Evolutionary conservation across 2,888 invertebrate species (phyloP).

Genomic region (Sesia bembeciformis): DNA sequence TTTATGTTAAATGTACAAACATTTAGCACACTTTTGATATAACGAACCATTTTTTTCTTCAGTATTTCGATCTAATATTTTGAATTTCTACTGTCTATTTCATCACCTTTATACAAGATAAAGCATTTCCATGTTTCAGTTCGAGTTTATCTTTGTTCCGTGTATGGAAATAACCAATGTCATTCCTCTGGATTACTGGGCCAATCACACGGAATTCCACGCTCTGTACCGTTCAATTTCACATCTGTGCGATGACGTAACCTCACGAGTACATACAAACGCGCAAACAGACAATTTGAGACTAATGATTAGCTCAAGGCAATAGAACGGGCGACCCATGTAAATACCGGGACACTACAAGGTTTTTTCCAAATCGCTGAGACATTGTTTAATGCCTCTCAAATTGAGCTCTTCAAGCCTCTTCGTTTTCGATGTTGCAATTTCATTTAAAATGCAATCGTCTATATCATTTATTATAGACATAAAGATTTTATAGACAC

Average conservation of each 20-base stretch:
- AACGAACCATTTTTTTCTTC: too few species aligned
- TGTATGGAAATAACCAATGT: slow-evolving; percentile 2
- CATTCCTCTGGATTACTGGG: background rate
- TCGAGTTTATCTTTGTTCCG: slow-evolving; percentile 1
- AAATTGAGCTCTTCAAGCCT: background rate
- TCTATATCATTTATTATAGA: too few species aligned
- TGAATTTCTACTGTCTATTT: background rate
- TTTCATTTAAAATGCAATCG: too few species aligned
- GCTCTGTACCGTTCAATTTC: background rate
- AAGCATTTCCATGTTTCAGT: background rate
- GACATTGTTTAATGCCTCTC: background rate
- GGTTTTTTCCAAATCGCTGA: slow-evolving; percentile 12
- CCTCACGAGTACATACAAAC: background rate
- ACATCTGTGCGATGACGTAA: slow-evolving; percentile 9
- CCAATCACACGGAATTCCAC: background rate
- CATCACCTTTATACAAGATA: background rate
- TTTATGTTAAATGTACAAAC: too few species aligned
- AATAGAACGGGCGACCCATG: slow-evolving; percentile 34
- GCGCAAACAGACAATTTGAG: slow-evolving; percentile 10
- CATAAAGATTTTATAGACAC: too few species aligned
- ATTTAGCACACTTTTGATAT: too few species aligned
- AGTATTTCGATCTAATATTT: too few species aligned
- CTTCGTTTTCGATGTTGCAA: too few species aligned
- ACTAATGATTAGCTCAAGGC: slow-evolving; percentile 53
- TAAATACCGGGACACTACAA: slow-evolving; percentile 14